A percentile compares a stretch with the other conserved stretches of the same genome.
Conservation (phyloP, 30 jellyfish, hydroid and myxozoan genomes). For the Aurelia sp. region DNA sequence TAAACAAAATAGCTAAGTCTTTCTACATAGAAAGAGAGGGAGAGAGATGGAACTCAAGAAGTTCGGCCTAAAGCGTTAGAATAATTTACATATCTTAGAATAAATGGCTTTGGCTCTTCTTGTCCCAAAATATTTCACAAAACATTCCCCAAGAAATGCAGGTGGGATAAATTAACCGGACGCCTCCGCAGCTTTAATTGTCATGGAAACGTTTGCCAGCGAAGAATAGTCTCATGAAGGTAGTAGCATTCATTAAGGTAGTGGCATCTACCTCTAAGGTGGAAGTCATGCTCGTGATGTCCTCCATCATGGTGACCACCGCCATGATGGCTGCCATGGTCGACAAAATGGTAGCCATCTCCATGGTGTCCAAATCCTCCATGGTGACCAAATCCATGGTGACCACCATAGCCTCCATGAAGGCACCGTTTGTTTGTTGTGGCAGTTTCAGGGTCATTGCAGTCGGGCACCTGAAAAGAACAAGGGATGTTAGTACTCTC, state of each 20-base stretch:
- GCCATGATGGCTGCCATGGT: conserved; percentile 81
- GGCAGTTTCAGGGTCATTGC: conserved; percentile 76
- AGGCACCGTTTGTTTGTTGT: conserved; percentile 70
- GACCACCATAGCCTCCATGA: conserved; percentile 68
- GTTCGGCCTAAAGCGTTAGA: not conserved
- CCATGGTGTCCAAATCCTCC: conserved; percentile 71
- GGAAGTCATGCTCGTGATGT: conserved; percentile 84
- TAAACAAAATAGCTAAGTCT: no score
- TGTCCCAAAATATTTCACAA: no score
- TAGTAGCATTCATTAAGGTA: conserved; percentile 11
- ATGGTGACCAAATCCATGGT: conserved; percentile 58
- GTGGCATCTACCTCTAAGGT: conserved; percentile 68
- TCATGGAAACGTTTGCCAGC: conserved; percentile 14
- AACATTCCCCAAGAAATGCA: no score
- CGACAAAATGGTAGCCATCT: conserved; percentile 95
- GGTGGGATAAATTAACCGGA: not conserved
- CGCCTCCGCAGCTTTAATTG: not conserved
- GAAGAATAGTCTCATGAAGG: conserved; percentile 60
- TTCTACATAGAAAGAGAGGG: no score
- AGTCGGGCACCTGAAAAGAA: conserved; percentile 52
- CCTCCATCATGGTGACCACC: conserved; percentile 81
- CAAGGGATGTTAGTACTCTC: no score
- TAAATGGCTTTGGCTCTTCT: no score
- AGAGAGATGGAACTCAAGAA: no score
- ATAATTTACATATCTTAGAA: conserved; percentile 15